A percentile compares a stretch with the other conserved stretches of the same genome.
Evolutionary conservation across 2,888 invertebrate genomes (phyloP).

Genomic region (Callyntrura guangdongensis): DNA sequence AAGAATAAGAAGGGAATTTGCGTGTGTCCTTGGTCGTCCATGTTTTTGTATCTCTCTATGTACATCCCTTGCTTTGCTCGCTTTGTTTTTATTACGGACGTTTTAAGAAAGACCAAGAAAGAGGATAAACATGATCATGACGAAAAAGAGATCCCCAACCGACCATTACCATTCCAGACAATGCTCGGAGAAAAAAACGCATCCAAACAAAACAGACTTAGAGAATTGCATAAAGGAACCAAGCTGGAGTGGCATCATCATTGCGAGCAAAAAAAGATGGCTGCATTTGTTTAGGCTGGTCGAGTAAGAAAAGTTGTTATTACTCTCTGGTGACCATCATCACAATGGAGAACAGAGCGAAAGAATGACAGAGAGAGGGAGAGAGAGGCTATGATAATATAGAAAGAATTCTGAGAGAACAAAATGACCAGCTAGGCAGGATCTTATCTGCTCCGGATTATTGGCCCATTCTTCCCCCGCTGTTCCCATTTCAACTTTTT

Average conservation of each 20-base stretch:
- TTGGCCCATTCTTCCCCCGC: no score
- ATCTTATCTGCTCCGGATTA: no score
- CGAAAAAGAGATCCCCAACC: conserved; percentile 47
- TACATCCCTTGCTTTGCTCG: not conserved
- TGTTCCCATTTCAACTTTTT: no score
- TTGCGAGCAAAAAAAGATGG: not conserved
- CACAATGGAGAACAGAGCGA: not conserved
- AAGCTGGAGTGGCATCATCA: not conserved
- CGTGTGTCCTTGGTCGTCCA: not conserved
- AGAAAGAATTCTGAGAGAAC: not conserved
- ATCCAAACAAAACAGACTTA: conserved; percentile 11
- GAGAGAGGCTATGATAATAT: no score
- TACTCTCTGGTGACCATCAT: conserved; percentile 66
- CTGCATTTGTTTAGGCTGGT: no score
- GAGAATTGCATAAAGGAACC: not conserved
- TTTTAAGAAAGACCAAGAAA: not conserved
- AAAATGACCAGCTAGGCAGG: no score
- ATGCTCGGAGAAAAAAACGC: conserved; percentile 56
- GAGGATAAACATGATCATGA: not conserved
- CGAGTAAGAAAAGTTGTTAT: conserved; percentile 35
- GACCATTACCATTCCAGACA: conserved; percentile 59
- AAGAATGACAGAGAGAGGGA: conserved; percentile 2
- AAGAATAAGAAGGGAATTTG: not conserved
- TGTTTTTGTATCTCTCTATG: not conserved
- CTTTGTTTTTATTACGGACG: not conserved